Conservation (phyloP, 2,797 vertebrate species). For the Cuniculus paca region DNA sequence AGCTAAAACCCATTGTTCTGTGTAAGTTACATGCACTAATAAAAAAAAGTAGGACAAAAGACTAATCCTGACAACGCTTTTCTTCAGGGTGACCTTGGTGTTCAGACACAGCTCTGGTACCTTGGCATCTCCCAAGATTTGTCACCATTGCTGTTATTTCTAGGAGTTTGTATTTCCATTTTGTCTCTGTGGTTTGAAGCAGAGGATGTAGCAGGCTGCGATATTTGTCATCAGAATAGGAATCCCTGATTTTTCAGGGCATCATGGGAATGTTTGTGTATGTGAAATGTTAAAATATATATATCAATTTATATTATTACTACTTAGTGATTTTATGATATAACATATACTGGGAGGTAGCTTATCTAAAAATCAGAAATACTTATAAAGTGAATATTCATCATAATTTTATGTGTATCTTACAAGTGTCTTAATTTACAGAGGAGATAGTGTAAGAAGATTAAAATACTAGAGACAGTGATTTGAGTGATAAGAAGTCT, state of each 20-base stretch:
- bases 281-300: slow-evolving; percentile 1
- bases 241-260: background rate
- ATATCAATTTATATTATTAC: background rate
- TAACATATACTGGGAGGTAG: background rate
- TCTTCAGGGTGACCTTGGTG: background rate
- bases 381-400: background rate
- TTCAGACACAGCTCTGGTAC: background rate
- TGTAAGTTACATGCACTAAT: background rate
- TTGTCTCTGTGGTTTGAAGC: background rate
- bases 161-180: background rate
- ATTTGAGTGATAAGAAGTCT: background rate
- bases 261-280: background rate
- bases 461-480: background rate
- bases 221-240: background rate
- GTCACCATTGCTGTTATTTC: background rate
- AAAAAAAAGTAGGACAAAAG: background rate
- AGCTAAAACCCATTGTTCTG: background rate
- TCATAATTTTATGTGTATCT: background rate
- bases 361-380: background rate
- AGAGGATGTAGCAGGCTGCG: background rate
- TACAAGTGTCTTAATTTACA: slow-evolving; percentile 4
- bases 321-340: background rate
- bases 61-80: background rate
- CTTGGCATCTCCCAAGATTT: background rate
- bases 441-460: background rate